These are phyloP conservation scores for Pantherophis alleghaniensis DNA, from an alignment of 2,797 vertebrate species.

Conservation along the genomic window DNA sequence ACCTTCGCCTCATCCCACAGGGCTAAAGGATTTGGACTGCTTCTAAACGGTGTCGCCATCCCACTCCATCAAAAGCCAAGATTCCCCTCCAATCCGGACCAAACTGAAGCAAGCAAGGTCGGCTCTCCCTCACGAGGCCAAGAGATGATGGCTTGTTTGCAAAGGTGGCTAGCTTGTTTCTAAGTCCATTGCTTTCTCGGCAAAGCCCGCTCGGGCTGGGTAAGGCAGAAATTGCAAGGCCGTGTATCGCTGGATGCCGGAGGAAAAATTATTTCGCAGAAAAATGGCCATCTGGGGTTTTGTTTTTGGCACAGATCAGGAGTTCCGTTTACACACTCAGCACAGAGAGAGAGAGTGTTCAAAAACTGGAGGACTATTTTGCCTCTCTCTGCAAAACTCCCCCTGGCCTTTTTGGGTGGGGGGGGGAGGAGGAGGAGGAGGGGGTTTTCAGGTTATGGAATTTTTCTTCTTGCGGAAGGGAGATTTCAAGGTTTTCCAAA, in stretches of 20 bases:
- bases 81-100: neutral
- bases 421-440: accelerated
- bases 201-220: constrained; percentile 14
- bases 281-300: neutral
- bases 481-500: constrained; percentile 81
- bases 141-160: neutral
- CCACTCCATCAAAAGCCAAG: neutral
- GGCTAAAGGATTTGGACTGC: neutral
- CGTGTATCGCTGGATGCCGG: neutral
- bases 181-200: neutral
- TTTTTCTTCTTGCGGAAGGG: constrained; percentile 82
- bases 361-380: constrained; percentile 9
- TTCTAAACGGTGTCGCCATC: neutral
- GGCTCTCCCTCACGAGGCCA: neutral
- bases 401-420: neutral
- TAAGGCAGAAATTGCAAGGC: neutral
- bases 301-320: neutral
- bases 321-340: constrained; percentile 17
- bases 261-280: no score
- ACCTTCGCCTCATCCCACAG: neutral
- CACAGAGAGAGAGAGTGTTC: constrained; percentile 23
- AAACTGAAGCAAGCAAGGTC: no score
- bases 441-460: constrained; percentile 74
- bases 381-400: constrained; percentile 21
- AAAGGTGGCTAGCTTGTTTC: neutral